Base-by-base conservation (phyloP, 2,797 vertebrate species). In the Siniperca obscura region DNA sequence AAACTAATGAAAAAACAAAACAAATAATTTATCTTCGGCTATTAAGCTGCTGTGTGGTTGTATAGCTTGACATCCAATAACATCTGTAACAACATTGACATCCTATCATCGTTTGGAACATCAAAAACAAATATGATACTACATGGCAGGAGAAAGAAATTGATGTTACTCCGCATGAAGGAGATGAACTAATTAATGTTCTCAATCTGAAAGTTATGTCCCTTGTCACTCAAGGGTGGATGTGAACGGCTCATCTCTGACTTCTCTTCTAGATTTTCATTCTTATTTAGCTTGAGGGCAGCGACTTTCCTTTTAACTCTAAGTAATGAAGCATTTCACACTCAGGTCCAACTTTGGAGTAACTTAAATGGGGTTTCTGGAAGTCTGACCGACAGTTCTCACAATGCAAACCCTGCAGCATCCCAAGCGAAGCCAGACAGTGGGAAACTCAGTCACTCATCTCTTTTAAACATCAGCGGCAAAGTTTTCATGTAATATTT, bases 341-440 rank as follows among this genome's bases (percentile, higher is more conserved):
- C 74, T 82, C 72, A 70, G 83, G 70, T 87, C 81, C 62, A 82
- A 83, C 67, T 89, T 79, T 56, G 55, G 82, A 78, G 74, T 36
- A 57, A 87, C 87, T 90, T 68, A 86, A 84, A 88, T 74, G 40
- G 61, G 72, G 44, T 75, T 86, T 90, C 61, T 76, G 60, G 55
- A 84, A 66, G 83, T 89, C 82, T 89, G 82, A 88, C 70, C 62
- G 90, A 83, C 85, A 86, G 70, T 65, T 80, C 65, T 84, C 68
- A 75, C 82, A 70, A 84, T 64, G 71, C 69, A 77, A 80, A 84
- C 57, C 78, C 84, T 8, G 50, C 81, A 80, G 87, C 66, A 62
- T 67, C 78, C 78, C 55, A 27, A 74, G 74, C 40, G 56, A 72
- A 70, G 71, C 65, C 57, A 70, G 74, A 72, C 52, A 70, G 64